These are phyloP conservation scores for Epirrita christyi DNA, from an alignment of 2,888 invertebrate species.

Conservation along the genomic window DNA sequence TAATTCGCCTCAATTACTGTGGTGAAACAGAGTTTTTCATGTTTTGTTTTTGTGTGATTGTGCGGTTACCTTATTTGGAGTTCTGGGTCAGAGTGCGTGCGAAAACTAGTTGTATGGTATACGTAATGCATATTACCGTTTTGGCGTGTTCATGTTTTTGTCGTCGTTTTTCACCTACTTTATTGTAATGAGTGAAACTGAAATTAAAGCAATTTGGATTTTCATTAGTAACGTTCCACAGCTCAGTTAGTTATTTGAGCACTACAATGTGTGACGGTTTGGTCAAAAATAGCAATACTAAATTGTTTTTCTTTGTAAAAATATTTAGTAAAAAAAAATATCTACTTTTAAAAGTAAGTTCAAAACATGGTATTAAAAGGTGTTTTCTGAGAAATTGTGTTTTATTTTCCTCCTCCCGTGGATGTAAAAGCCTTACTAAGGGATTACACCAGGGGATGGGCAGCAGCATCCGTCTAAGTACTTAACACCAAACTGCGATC, in stretches of 20 bases:
- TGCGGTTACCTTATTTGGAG: slow-evolving; percentile 44
- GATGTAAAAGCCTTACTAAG: too few species aligned
- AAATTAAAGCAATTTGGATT: background rate
- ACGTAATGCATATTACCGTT: slow-evolving; percentile 20
- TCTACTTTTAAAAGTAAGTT: too few species aligned
- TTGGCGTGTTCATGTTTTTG: slow-evolving; percentile 4
- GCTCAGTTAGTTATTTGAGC: background rate
- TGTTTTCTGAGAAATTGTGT: too few species aligned
- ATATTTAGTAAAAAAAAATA: too few species aligned
- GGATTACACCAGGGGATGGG: too few species aligned
- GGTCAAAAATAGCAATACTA: too few species aligned
- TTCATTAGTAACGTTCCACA: background rate
- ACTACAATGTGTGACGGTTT: too few species aligned
- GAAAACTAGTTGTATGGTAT: slow-evolving; percentile 36
- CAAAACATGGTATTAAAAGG: too few species aligned
- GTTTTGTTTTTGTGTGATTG: slow-evolving; percentile 53
- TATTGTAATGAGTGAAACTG: background rate
- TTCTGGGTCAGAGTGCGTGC: slow-evolving; percentile 59
- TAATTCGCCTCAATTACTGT: slow-evolving; percentile 61
- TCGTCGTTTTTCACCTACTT: slow-evolving; percentile 6
- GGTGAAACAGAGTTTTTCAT: slow-evolving; percentile 58
- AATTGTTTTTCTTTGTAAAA: too few species aligned
- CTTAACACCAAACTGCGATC: too few species aligned
- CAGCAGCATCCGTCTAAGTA: too few species aligned
- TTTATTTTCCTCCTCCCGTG: too few species aligned